Percentiles rank a stretch among this genome's conserved stretches.
These are phyloP conservation scores for Pogonocherus hispidulus DNA, from an alignment of 2,888 invertebrate genomes.

Conservation along the genomic window DNA sequence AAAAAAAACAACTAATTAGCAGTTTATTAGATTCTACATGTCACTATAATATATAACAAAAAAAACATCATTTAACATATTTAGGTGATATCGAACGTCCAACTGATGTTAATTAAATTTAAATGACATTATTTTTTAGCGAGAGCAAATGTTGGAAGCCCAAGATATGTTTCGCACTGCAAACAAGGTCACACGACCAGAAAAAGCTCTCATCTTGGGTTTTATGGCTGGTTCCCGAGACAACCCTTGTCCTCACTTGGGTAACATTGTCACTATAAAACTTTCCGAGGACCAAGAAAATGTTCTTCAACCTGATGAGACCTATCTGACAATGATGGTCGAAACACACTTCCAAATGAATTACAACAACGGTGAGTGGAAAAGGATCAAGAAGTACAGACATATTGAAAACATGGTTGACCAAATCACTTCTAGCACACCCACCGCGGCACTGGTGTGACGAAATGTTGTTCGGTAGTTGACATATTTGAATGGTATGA, in stretches of 20 bases:
- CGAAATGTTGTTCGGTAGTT: constrained; percentile 42
- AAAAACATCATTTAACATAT: no score
- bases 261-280: constrained; percentile 96
- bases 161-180: constrained; percentile 98
- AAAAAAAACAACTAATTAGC: no score
- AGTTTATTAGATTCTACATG: no score
- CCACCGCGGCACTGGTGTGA: constrained; percentile 58
- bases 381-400: constrained; percentile 90
- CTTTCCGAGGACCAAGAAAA: constrained; percentile 93
- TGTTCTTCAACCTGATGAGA: constrained; percentile 88
- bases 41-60: no score
- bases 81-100: no score
- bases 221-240: constrained; percentile 99
- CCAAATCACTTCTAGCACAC: constrained; percentile 62
- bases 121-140: no score
- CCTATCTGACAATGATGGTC: constrained; percentile 82
- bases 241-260: constrained; percentile 97
- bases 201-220: constrained; percentile 96
- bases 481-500: not conserved
- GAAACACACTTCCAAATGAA: constrained; percentile 99
- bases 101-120: no score
- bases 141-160: constrained; percentile 96
- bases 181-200: constrained; percentile 95
- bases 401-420: constrained; percentile 74
- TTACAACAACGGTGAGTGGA: constrained; percentile 98